Evolutionary conservation across 2,888 invertebrate species (phyloP), one percentile per base, ranked within the genome.

Genomic region (Aricia artaxerxes): DNA sequence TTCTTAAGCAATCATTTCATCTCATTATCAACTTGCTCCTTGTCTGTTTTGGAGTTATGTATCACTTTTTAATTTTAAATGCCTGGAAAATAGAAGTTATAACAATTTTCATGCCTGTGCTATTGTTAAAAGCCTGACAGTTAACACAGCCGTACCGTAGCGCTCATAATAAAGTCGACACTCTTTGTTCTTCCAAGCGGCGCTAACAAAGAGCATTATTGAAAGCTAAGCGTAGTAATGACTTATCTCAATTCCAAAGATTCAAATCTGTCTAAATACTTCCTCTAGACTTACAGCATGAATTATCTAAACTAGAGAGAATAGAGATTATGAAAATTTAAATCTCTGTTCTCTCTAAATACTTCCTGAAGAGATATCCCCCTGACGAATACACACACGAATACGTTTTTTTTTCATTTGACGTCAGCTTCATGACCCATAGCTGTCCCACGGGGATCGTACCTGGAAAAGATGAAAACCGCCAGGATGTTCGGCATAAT

Each of bases 401-500:
- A n/a, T n/a, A n/a, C n/a, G 5, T 69, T 16, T 35, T 69, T 31
- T 31, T 69, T 35, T 4, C 16, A 16, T 69, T 38, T 31, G 31
- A 69, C 16, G 9, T 69, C 16, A 69, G 2, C 31, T 24, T 11
- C 24, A 9, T 64, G 31, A 24, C 38, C 13, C 69, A 13, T 24
- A 69, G 13, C 13, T 11, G 3, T 69, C 69, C 69, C 69, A 13
- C 16, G 4, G 13, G 69, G 1, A 38, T 16, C 35, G 16, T 69
- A 38, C 2, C 64, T 38, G 35, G 35, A 31, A 69, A 35, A 69
- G 69, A 35, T 35, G 69, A 35, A 64, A 49, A 64, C 64, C 13
- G 35, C 35, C 69, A 69, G 64, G 64, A 64, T 64, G 69, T 69
- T 69, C 35, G 64, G 5, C 35, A 69, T 69, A 64, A 64, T 31